phyloP scores from a whole-genome alignment of 1,140 invertebrate species.

The Drosophila micromelanica region DNA sequence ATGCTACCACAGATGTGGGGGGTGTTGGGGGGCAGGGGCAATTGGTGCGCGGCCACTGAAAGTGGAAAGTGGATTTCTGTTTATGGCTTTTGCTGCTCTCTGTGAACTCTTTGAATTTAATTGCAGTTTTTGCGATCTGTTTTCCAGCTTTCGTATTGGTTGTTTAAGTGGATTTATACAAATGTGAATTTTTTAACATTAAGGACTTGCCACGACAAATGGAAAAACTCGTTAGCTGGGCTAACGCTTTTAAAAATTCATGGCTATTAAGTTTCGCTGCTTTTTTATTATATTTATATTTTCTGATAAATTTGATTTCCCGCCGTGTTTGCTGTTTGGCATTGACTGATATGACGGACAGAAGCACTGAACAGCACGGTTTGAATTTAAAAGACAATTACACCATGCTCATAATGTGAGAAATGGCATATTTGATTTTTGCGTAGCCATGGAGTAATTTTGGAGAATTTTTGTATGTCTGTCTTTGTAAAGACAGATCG shows the following conservation, averaged over 20 bases:
- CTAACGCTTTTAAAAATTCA: conserved; percentile 15
- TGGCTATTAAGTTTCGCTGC: conserved; percentile 13
- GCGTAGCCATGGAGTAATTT: too few relatives aligned
- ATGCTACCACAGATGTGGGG: background rate
- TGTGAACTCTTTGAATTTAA: conserved; percentile 36
- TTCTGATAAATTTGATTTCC: conserved; percentile 8
- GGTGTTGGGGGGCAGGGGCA: background rate
- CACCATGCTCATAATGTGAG: too few relatives aligned
- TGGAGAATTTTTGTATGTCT: too few relatives aligned
- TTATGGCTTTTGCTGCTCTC: conserved; percentile 2
- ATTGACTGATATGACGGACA: background rate
- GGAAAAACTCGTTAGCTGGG: background rate
- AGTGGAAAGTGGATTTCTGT: conserved; percentile 16
- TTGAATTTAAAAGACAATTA: background rate
- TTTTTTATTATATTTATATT: background rate
- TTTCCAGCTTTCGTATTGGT: conserved; percentile 13
- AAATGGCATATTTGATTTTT: too few relatives aligned
- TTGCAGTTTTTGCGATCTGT: conserved; percentile 34
- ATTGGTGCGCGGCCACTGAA: conserved; percentile 16
- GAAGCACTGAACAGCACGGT: background rate
- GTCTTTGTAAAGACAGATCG: too few relatives aligned
- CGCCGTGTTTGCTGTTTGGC: conserved; percentile 14
- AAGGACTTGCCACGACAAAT: conserved; percentile 12
- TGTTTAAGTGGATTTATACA: conserved; percentile 39
- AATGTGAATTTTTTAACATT: background rate